These are phyloP conservation scores for Rhynchonycteris naso DNA, from an alignment of 2,797 vertebrate species.

Conservation along the genomic window DNA sequence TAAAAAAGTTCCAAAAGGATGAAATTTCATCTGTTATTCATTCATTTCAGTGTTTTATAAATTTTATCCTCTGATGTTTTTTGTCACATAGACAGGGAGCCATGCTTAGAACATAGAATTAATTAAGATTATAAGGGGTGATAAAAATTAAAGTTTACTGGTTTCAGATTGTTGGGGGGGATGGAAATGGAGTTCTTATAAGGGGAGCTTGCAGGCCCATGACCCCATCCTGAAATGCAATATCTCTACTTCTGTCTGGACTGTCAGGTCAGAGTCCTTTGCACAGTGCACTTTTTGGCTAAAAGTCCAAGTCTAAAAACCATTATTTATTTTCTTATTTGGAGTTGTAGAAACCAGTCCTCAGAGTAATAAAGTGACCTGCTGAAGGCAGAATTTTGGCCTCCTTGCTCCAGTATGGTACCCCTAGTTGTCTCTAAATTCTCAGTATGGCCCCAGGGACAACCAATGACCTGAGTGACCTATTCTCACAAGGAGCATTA, in stretches of 20 bases:
- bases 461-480: neutral
- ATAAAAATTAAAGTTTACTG: slow-evolving; percentile 9
- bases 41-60: neutral
- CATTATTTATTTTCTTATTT: slow-evolving; percentile 45
- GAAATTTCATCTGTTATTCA: slow-evolving; percentile 31
- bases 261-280: neutral
- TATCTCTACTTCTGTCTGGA: neutral
- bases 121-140: slow-evolving; percentile 18
- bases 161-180: neutral
- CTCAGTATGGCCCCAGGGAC: neutral
- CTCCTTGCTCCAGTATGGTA: neutral
- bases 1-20: slow-evolving; percentile 47
- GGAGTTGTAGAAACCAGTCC: neutral
- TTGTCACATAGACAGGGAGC: neutral
- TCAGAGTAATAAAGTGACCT: neutral
- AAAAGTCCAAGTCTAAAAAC: neutral
- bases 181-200: neutral
- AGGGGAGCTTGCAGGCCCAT: neutral
- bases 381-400: neutral
- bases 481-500: neutral
- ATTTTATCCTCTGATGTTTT: slow-evolving; percentile 48
- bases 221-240: neutral
- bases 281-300: neutral
- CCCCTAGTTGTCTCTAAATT: slow-evolving; percentile 8
- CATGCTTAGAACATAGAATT: slow-evolving; percentile 24